Conservation (phyloP, 2,888 invertebrate species). For the Leptinotarsa juncta region DNA sequence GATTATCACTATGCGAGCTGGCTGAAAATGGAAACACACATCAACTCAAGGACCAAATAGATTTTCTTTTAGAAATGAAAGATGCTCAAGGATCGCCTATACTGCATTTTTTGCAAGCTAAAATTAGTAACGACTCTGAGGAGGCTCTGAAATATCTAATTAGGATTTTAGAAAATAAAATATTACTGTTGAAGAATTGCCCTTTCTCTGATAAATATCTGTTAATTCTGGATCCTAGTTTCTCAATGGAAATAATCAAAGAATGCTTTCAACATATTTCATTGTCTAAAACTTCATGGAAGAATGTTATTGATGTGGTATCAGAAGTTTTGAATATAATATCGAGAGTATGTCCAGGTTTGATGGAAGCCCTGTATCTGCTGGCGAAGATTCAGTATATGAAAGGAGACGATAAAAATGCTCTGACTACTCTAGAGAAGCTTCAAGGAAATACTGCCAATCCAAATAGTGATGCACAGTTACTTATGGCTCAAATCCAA, state of each 20-base stretch:
- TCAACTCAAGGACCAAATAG: conserved; percentile 86
- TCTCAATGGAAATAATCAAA: conserved; percentile 81
- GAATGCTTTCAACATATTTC: conserved; percentile 83
- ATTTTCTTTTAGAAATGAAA: conserved; percentile 85
- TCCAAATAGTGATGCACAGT: conserved; percentile 85
- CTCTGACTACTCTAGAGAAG: conserved; percentile 78
- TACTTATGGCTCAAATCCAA: conserved; percentile 88
- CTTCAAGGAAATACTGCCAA: conserved; percentile 80
- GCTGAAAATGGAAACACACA: conserved; percentile 77
- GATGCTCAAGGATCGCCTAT: conserved; percentile 75
- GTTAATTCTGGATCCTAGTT: conserved; percentile 84
- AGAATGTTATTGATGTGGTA: conserved; percentile 27
- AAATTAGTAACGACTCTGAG: conserved; percentile 69
- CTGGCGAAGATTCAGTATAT: conserved; percentile 85
- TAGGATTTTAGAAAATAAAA: conserved; percentile 72
- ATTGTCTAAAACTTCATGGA: conserved; percentile 35
- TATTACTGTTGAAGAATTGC: conserved; percentile 67
- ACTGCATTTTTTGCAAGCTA: conserved; percentile 76
- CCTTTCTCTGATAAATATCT: conserved; percentile 83
- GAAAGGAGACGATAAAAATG: conserved; percentile 79
- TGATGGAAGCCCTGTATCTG: conserved; percentile 75
- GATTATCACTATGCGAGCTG: conserved; percentile 86
- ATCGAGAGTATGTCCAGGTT: conserved; percentile 84
- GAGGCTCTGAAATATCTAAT: conserved; percentile 72
- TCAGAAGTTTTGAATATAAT: conserved; percentile 74